Evolutionary conservation across 2,113 vertebrate species (phyloP), one percentile per base, ranked within the genome.

Genomic region (Mus spicilegus): DNA sequence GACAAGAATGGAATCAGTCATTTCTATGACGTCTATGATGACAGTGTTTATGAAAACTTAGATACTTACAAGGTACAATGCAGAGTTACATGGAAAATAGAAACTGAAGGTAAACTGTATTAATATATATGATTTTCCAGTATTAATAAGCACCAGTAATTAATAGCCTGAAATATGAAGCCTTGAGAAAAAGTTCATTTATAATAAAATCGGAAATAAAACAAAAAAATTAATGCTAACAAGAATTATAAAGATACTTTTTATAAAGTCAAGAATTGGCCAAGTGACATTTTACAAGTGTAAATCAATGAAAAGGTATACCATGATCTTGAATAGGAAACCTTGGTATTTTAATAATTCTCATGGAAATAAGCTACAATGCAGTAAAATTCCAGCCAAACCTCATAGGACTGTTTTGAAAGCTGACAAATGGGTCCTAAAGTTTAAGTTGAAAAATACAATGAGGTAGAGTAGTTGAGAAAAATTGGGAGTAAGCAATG

Each of bases 71-170:
- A 82, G 81, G 26, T 22, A 22, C 61, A 94, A 92, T 81, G 28
- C 0, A 87, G 51, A 94, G 76, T 86, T 87, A 65, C 75, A 93
- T 92, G 19, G 82, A 92, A 97, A 95, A 87, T 70, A 87, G 51
- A 89, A 72, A 26, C 56, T 19, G 3, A 65, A 93, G 56, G 75
- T 85, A 81, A 93, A 87, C 14, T 81, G 14, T 42, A 97, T 7
- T 89, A 49, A 96, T 69, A 30, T 42, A 56, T 22, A 20, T 65
- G 13, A 2, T 73, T 85, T 86, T 14, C 36, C 75, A 5, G 5
- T 24, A 70, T 89, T 89, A 67, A 75, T 67, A 93, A 73, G 63
- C 65, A 65, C 28, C n/a, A 93, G 30, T 84, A 69, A 89, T 87
- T 93, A 84, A 54, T 56, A 28, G 42, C 63, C n/a, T 93, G 26